Evolutionary conservation across 1,140 invertebrate genomes (phyloP), one percentile per base, ranked within the genome.

Genomic region (Aphaenogaster floridana): DNA sequence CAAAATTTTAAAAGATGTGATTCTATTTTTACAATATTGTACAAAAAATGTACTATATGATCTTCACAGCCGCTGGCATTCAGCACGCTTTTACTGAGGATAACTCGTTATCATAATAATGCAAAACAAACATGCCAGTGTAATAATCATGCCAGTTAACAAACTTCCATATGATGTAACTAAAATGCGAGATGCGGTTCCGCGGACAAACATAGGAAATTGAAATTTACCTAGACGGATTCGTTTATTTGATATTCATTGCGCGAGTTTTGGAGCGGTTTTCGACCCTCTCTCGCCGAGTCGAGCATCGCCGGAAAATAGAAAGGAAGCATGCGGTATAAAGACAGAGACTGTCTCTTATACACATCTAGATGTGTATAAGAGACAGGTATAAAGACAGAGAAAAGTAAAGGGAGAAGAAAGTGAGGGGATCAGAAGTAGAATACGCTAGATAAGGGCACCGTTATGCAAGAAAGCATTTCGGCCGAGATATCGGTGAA

Each of bases 241-340:
- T 84, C 80, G 54, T 74, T 84, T 76, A 84, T 84, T 84, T 84
- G 54, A 84, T 72, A 84, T 72, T 84, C 80, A 84, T 84, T 84
- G 80, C 34, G 54, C 69, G 28, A 84, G 69, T 76, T 76, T 83
- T 45, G 54, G n/a, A 50, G 13, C 45, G 69, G 54, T 61, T 15
- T 59, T 74, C 42, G 52, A 59, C 17, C 28, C 28, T 54, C 36
- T 8, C 11, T n/a, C 28, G 6, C 3, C 34, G 59, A 64, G 5
- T 78, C 6, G 28, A 76, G 48, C 17, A 42, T 68, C 45, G 59
- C 77, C 15, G 39, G 13, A 28, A 76, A 74, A 63, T 48, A 17
- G 42, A 83, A 61, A 74, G 28, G 54, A 21, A 69, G 21, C 5
- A 15, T 7, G n/a, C n/a, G 42, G 13, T 48, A 13, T 13, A 17